A percentile compares a stretch with the other conserved stretches of the same genome.
Evolutionary conservation across 2,797 vertebrate genomes (phyloP).

Genomic region (Pelodytes ibericus): DNA sequence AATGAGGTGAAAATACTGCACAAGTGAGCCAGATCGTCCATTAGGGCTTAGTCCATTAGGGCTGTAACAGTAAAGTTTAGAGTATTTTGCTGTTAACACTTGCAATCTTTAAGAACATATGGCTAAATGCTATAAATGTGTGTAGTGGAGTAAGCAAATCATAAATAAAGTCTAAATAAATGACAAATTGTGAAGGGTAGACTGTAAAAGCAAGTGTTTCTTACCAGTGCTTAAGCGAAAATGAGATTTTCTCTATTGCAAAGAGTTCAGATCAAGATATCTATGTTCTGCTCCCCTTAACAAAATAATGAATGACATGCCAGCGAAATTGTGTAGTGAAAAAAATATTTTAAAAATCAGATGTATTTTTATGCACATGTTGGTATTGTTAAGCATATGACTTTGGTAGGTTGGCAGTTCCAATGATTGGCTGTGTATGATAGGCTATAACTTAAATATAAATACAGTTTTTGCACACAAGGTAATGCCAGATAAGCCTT

Average conservation of each 20-base stretch:
- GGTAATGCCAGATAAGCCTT: too few relatives aligned
- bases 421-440: too few relatives aligned
- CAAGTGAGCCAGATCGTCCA: slow-evolving; percentile 61
- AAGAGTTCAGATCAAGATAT: not conserved
- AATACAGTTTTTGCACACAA: too few relatives aligned
- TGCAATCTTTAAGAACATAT: slow-evolving; percentile 42
- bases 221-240: too few relatives aligned
- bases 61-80: slow-evolving; percentile 59
- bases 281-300: not conserved
- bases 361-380: too few relatives aligned
- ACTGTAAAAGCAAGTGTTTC: slow-evolving; percentile 38
- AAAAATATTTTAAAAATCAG: too few relatives aligned
- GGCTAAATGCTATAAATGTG: slow-evolving; percentile 39
- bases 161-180: slow-evolving; percentile 60
- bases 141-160: slow-evolving; percentile 6
- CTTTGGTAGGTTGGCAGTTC: too few relatives aligned
- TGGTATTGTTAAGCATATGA: too few relatives aligned
- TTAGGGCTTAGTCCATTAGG: slow-evolving; percentile 65
- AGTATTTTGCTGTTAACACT: slow-evolving; percentile 58
- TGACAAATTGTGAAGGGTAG: not conserved
- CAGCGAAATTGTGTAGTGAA: too few relatives aligned
- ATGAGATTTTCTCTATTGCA: not conserved
- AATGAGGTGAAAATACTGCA: slow-evolving; percentile 62
- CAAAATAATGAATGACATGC: too few relatives aligned
- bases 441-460: too few relatives aligned